A percentile compares a stretch with the other conserved stretches of the same genome.
phyloP scores from a whole-genome alignment of 2,113 vertebrate species.

The Edolisoma coerulescens region DNA sequence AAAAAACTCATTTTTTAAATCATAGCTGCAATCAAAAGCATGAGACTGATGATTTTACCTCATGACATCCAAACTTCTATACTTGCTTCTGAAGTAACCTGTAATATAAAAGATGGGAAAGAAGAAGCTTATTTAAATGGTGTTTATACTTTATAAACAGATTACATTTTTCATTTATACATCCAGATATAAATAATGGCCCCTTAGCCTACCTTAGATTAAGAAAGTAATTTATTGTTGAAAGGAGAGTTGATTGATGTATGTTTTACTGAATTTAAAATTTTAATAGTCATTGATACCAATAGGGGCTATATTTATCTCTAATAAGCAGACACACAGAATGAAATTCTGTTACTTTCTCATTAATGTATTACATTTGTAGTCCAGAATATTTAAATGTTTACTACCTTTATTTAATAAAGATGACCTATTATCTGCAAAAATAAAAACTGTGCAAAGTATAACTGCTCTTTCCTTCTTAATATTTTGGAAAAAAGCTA shows the following conservation, averaged over 20 bases:
- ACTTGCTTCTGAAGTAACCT: background rate
- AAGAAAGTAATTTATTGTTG: background rate
- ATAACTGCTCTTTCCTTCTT: background rate
- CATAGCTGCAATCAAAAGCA: background rate
- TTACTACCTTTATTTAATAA: background rate
- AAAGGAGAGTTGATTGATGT: background rate
- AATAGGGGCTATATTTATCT: background rate
- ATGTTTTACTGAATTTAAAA: background rate
- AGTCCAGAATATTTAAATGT: background rate
- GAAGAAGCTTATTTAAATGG: background rate
- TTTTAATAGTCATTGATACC: background rate
- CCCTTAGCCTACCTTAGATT: background rate
- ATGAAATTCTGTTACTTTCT: background rate
- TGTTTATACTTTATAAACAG: background rate
- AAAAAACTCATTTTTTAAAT: background rate
- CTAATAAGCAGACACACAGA: background rate
- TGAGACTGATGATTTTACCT: background rate
- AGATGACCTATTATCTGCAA: background rate
- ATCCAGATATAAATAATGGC: background rate
- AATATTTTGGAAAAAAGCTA: background rate
- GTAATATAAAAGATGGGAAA: background rate
- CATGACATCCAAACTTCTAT: background rate
- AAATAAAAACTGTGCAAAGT: background rate
- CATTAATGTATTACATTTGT: background rate
- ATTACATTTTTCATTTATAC: background rate